Base-by-base conservation (phyloP, 2,888 invertebrate species). In the Drosophila bunnanda region DNA sequence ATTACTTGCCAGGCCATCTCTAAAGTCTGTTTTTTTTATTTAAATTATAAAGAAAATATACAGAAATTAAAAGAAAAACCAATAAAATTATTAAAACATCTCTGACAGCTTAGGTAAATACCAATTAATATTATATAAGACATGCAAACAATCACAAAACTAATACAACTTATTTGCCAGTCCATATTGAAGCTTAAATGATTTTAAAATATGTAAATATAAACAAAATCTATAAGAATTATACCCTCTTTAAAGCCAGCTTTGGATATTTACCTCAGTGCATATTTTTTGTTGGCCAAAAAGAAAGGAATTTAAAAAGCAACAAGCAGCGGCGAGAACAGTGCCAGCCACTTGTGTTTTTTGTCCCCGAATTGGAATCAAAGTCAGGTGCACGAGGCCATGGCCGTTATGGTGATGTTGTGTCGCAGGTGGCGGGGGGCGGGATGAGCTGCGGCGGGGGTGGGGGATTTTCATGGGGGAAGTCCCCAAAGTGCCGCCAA, bases 311-410 rank as follows among this genome's bases (percentile, higher is more conserved):
- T 67, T 64, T 38, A 64, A 58, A 39, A 38, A 54, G 57, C 64
- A 72, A 70, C 71, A 70, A 71, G 55, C 55, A 71, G 55, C 55
- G 41, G 65, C 36, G 15, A 56, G 50, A 65, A 9, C 50, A 20
- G 38, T n/a, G 25, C 15, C 38, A 66, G 65, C 34, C 60, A 70
- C 69, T 69, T 69, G 53, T 53, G 69, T 59, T 52, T 52, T 32
- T 43, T 68, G 58, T 67, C 68, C 50, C 58, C 68, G 58, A 56
- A 62, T 36, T 41, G 53, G 53, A 53, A 54, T 60, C 68, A 68
- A 68, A 68, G 67, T 66, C 67, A 67, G 67, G 67, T 67, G 67
- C 67, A 66, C 66, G 67, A 67, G 67, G 67, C 67, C 67, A 67
- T 41, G 67, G 56, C 67, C 67, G 34, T 52, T 52, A 67, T 67